These are phyloP conservation scores for Danio rerio DNA, from an alignment of 2,113 vertebrate species.

Conservation along the genomic window DNA sequence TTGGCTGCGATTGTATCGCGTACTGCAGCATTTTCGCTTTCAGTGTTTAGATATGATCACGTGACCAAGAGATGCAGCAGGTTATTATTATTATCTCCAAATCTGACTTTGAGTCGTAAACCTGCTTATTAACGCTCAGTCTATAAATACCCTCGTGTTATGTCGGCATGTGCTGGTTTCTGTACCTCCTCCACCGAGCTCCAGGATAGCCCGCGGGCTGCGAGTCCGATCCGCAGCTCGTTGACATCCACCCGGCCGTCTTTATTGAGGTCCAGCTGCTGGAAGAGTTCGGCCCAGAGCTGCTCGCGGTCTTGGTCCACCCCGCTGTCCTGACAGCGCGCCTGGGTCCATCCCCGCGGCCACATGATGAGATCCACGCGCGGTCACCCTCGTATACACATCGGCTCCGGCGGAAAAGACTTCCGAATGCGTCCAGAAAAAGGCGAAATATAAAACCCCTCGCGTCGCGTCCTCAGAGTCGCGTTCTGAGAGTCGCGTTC, in stretches of 20 bases:
- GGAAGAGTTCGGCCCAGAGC: conserved; percentile 82
- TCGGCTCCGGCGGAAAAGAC: conserved; percentile 7
- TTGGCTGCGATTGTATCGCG: neutral
- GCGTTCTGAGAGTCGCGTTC: neutral
- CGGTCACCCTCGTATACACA: neutral
- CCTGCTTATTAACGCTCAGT: neutral
- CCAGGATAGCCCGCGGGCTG: conserved; percentile 72
- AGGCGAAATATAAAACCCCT: conserved; percentile 3
- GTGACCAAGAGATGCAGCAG: neutral
- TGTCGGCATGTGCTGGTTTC: neutral
- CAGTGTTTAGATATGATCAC: neutral
- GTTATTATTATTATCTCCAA: conserved; percentile 4
- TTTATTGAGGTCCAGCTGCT: conserved; percentile 87
- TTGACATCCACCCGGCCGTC: conserved; percentile 85
- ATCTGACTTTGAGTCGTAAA: neutral
- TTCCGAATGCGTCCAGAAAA: neutral
- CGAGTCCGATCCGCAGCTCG: conserved; percentile 83
- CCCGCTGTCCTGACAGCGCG: conserved; percentile 65
- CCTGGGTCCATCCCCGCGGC: conserved; percentile 49
- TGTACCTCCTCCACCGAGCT: conserved; percentile 73
- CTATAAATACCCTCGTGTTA: neutral
- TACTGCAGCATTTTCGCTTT: neutral
- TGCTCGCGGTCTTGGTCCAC: conserved; percentile 68
- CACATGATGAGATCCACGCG: conserved; percentile 57
- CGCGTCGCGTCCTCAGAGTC: neutral